Evolutionary conservation across 2,888 invertebrate genomes (phyloP).

Genomic region (Leptinotarsa juncta): DNA sequence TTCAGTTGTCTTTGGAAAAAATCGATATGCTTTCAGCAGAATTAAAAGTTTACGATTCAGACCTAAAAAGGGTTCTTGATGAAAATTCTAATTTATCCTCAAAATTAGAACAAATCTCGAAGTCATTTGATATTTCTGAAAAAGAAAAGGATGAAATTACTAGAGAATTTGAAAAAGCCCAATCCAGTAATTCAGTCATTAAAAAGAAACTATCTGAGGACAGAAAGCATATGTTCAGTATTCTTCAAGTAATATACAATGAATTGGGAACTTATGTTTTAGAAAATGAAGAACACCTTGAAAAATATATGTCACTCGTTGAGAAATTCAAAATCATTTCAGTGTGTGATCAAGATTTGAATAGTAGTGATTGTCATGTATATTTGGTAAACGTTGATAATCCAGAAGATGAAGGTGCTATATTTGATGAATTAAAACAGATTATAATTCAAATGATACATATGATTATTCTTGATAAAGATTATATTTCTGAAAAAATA

Average conservation of each 20-base stretch:
- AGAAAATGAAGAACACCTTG: background rate
- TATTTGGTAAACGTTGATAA: background rate
- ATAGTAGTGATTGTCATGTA: background rate
- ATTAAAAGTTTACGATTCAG: background rate
- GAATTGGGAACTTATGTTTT: background rate
- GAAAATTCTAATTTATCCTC: background rate
- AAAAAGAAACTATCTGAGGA: background rate
- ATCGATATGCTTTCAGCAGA: background rate
- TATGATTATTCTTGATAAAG: background rate
- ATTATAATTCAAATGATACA: background rate
- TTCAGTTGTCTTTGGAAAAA: background rate
- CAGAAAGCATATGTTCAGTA: background rate
- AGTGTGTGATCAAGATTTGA: background rate
- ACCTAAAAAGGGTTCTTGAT: background rate
- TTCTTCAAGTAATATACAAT: background rate
- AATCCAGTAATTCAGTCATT: background rate
- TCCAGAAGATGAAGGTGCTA: background rate
- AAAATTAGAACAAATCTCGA: background rate
- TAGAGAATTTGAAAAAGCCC: background rate
- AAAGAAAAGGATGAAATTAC: slow-evolving; percentile 10
- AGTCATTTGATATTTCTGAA: slow-evolving; percentile 11
- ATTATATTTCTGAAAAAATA: background rate
- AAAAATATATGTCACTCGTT: background rate
- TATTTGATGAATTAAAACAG: background rate
- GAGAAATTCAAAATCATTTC: background rate